These are phyloP conservation scores for Dipodomys stephensi DNA, from an alignment of 2,113 vertebrate genomes.

Conservation along the genomic window DNA sequence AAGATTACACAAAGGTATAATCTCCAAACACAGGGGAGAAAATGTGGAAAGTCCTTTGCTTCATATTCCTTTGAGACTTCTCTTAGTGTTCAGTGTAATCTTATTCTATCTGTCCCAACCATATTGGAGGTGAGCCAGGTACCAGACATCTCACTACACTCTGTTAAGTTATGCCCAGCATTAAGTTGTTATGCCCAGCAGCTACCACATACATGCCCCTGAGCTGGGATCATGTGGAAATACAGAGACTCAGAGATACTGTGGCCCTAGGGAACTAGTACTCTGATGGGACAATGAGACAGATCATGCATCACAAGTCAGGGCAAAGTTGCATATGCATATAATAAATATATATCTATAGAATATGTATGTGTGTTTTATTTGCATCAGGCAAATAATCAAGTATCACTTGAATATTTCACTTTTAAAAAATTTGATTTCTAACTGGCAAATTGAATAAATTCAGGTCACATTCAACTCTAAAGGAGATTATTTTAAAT, in stretches of 20 bases:
- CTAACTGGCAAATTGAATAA: not conserved
- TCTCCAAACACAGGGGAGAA: not conserved
- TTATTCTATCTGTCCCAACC: not conserved
- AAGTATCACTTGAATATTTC: not conserved
- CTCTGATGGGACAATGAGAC: not conserved
- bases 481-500: not conserved
- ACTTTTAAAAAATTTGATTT: not conserved
- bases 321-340: not conserved
- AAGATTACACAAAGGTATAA: too few species aligned
- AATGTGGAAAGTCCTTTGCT: not conserved
- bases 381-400: not conserved
- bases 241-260: not conserved
- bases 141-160: not conserved
- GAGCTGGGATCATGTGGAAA: not conserved
- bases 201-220: not conserved
- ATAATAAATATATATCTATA: too few species aligned
- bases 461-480: not conserved
- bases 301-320: not conserved
- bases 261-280: not conserved
- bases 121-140: not conserved
- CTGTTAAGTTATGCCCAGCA: not conserved
- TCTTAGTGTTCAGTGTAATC: not conserved
- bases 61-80: not conserved
- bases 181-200: not conserved
- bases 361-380: not conserved